phyloP scores from a whole-genome alignment of 2,888 invertebrate genomes.

The Volucella zonaria region DNA sequence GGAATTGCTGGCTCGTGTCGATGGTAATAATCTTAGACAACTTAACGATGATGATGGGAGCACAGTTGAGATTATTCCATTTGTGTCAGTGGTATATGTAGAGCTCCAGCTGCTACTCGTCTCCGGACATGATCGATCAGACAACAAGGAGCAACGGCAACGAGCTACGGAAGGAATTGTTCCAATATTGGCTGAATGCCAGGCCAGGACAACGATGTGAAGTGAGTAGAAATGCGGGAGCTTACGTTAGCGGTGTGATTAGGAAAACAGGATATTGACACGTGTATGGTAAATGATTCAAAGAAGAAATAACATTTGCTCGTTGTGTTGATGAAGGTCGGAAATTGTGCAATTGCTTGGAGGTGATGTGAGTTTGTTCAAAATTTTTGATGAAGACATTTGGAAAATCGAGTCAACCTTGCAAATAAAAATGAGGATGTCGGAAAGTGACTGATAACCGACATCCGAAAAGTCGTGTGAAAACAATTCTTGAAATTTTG shows the following conservation, averaged over 20 bases:
- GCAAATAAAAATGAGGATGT: no score
- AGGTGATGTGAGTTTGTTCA: background rate
- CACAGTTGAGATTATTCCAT: conserved; percentile 17
- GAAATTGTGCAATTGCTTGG: background rate
- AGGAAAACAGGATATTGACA: conserved; percentile 29
- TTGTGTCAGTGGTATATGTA: background rate
- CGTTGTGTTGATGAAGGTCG: background rate
- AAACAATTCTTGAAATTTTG: no score
- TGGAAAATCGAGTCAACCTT: no score
- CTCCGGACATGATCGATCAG: conserved; percentile 4
- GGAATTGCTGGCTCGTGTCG: conserved; percentile 15
- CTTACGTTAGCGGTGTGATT: conserved; percentile 33
- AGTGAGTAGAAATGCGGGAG: conserved; percentile 28
- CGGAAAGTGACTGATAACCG: no score
- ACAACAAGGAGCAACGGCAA: conserved; percentile 10
- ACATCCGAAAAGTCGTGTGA: no score
- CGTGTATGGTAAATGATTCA: conserved; percentile 23
- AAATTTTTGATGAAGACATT: no score
- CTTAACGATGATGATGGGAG: conserved; percentile 29
- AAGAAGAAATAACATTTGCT: background rate
- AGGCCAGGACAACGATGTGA: conserved; percentile 3
- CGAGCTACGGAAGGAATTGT: conserved; percentile 20
- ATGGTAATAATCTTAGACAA: conserved; percentile 9
- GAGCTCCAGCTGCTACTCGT: background rate
- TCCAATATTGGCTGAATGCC: conserved; percentile 45